Percentiles rank a stretch among this genome's conserved stretches.
phyloP scores from a whole-genome alignment of 92 coral and sea anemone species.

The Ricordea florida region DNA sequence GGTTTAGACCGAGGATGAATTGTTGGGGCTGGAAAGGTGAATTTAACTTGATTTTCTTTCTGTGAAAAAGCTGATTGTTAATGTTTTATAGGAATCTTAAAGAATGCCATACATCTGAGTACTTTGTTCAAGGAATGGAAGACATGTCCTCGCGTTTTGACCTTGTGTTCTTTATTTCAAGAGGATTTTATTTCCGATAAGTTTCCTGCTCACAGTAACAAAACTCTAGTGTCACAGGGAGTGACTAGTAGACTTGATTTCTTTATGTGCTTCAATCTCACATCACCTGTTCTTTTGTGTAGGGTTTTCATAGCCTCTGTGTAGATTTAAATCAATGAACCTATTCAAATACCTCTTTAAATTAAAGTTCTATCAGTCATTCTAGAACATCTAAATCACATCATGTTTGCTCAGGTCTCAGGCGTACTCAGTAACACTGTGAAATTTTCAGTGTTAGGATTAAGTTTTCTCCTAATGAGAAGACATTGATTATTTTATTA shows the following conservation, averaged over 20 bases:
- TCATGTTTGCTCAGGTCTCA: too few relatives aligned
- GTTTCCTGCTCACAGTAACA: not conserved
- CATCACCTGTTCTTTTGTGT: too few relatives aligned
- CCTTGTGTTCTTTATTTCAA: not conserved
- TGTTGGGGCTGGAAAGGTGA: conserved; percentile 41
- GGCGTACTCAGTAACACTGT: too few relatives aligned
- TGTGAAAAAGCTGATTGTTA: conserved; percentile 2
- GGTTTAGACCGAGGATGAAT: conserved; percentile 2
- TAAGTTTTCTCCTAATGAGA: not conserved
- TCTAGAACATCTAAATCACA: too few relatives aligned
- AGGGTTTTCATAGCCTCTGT: too few relatives aligned
- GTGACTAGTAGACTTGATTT: not conserved
- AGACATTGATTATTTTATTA: not conserved
- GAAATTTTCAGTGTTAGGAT: not conserved
- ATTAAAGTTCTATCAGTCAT: too few relatives aligned
- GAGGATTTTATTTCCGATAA: conserved; percentile 17
- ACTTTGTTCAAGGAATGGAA: not conserved
- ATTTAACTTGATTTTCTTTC: conserved; percentile 17
- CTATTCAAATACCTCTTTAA: too few relatives aligned
- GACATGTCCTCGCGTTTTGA: not conserved
- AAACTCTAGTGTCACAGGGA: not conserved
- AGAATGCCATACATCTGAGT: not conserved
- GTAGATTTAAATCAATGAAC: too few relatives aligned
- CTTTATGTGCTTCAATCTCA: too few relatives aligned
- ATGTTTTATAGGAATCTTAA: conserved; percentile 5